Base-by-base conservation (phyloP, 2,797 vertebrate species). In the Fundulus diaphanus region DNA sequence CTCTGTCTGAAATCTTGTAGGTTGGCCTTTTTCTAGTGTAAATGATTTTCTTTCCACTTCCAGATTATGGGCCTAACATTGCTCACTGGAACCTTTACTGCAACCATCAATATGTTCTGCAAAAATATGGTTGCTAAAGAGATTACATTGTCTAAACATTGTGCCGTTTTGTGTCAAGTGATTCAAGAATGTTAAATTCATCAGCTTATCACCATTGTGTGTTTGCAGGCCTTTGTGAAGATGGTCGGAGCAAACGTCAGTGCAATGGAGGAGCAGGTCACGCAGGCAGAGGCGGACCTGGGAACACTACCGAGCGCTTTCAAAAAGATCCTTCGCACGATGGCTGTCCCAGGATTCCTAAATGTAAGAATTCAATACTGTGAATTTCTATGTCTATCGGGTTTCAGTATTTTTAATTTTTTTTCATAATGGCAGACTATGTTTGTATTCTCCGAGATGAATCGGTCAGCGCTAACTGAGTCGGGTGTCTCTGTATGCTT, bases 231-330 rank as follows among this genome's bases (percentile, higher is more conserved):
- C 72, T 99, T 99, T 92, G 98, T 99, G 70, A 96, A 96, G 83
- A 96, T 97, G 96, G 90, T 99, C 35, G 96, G 96, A 71, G 89
- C 93, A 77, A 95, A 95, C 0, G 97, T 99, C 61, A 93, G 85
- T 66, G 91, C 92, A 3, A 94, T 99, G 96, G 98, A 99, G 89
- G 96, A 97, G 78, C 96, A 96, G 73, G 96, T 99, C n/a, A 88
- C 89, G 37, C 94, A 96, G 85, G 97, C 97, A 57, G 98, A 99
- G 87, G 94, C 96, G 73, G 96, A 98, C 65, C 89, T 97, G 68
- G 96, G 96, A 63, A 90, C 96, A 40, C 94, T 96, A 81, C 98
- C 97, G 0, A 94, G 95, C 29, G 93, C 97, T 0, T 96, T 99
- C 89, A 95, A 95, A 86, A 97, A 96, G 87, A 95, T 99, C 65